Percentiles rank a stretch among this genome's conserved stretches.
These are phyloP conservation scores for Atta colombica DNA, from an alignment of 1,140 invertebrate genomes.

Conservation along the genomic window DNA sequence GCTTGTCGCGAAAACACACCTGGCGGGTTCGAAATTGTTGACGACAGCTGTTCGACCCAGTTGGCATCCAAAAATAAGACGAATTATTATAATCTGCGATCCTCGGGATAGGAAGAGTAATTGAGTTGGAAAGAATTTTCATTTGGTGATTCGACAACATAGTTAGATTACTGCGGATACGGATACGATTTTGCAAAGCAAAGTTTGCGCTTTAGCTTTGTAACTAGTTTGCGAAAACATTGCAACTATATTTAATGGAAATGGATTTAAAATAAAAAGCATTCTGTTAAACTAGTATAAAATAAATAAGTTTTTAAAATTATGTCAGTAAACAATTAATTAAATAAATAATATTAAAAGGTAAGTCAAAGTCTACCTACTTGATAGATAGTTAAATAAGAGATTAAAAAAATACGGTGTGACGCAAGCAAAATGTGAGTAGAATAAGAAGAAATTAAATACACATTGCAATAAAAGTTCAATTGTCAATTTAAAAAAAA, in stretches of 20 bases:
- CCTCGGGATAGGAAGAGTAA: not conserved
- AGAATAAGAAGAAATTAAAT: not conserved
- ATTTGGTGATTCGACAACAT: constrained; percentile 55
- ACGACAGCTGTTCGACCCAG: constrained; percentile 48
- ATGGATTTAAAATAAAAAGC: constrained; percentile 4
- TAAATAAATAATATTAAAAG: not conserved
- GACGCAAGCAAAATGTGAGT: not conserved
- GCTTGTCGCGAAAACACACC: constrained; percentile 33
- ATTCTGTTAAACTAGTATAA: not conserved
- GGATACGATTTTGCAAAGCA: constrained; percentile 20
- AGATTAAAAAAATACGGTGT: not conserved
- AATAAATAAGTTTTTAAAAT: not conserved
- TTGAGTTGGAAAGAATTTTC: constrained; percentile 53
- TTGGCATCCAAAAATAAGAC: constrained; percentile 49
- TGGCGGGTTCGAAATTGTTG: not conserved
- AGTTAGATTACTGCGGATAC: constrained; percentile 40
- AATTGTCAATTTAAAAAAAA: constrained; percentile 16
- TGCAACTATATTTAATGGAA: constrained; percentile 27
- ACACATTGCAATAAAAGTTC: not conserved
- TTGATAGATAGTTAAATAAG: not conserved
- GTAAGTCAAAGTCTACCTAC: not conserved
- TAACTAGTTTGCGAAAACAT: not conserved
- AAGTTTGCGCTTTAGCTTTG: constrained; percentile 20
- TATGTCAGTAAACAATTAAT: not conserved
- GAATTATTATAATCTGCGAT: constrained; percentile 47